Evolutionary conservation across 1,140 invertebrate genomes (phyloP), one percentile per base, ranked within the genome.

Genomic region (Megathymus violae): DNA sequence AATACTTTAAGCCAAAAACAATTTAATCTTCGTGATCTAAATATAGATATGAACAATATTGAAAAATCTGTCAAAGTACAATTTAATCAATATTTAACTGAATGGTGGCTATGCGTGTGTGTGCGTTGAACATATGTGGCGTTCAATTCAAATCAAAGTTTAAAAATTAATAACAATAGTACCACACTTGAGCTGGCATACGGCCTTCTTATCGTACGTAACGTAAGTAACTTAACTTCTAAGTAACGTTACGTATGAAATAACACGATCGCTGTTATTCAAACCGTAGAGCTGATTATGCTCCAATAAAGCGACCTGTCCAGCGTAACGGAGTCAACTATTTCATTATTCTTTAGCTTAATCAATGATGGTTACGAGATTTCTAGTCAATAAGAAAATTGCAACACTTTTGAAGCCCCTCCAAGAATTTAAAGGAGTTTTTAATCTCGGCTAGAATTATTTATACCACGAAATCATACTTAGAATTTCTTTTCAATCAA

Each of bases 201-300:
- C 27, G 27, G 27, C 27, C 27, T 31, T 31, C 27, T 7, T 31
- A 31, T 44, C 6, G 11, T 27, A 25, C 40, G 15, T 22, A 31
- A n/a, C n/a, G n/a, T n/a, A n/a, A n/a, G n/a, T n/a, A n/a, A n/a
- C n/a, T n/a, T n/a, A n/a, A n/a, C n/a, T n/a, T 31, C 27, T 31
- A 44, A 27, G 10, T 43, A 46, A 5, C 25, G 14, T 36, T 58
- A 58, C 41, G 52, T 44, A 46, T 58, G 40, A 51, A 58, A 66
- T 61, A 69, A 36, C 59, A 61, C 41, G 47, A 67, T 65, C 46
- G 62, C 38, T 51, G 64, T 75, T 69, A 72, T 64, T 76, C 69
- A 76, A 72, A 54, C 59, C 67, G 61, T 69, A 75, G 59, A 67
- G 65, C 65, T 65, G 47, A 61, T 62, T 69, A 72, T 60, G 67